Evolutionary conservation across 92 coral and sea anemone genomes (phyloP), one percentile per base, ranked within the genome.

Genomic region (Desmophyllum pertusum): DNA sequence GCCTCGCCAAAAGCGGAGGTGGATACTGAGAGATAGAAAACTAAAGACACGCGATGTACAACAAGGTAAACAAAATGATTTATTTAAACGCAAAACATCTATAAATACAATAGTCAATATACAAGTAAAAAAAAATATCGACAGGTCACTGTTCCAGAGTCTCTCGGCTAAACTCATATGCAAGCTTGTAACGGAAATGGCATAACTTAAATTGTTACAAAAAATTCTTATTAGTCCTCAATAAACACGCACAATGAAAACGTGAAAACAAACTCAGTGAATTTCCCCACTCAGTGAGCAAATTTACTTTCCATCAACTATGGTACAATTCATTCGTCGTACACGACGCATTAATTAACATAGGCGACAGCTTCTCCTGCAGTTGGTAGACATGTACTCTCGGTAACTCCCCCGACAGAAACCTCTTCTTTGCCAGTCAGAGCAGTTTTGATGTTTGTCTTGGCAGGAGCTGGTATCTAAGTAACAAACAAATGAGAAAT

Each of bases 311-410:
- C 18, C 21, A 38, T 41, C 11, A n/a, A 41, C 61, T 27, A 45
- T 35, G 39, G 63, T 65, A 42, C 45, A 64, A 27, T 29, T 63
- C 42, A 5, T 40, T 37, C 35, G 41, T 19, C 38, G 51, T 5
- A 59, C 48, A 78, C 15, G 59, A 41, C 7, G 15, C 35, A 0
- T 66, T 45, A 64, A 0, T 66, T 45, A 64, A 50, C 84, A 79
- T 10, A 21, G 30, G 11, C 52, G 10, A 50, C 95, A 93, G 82
- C 91, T 89, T 76, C 85, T 89, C 55, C 85, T 75, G 83, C 95
- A 93, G 78, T 84, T 67, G 7, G 25, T 46, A 76, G 75, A 76
- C 93, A 93, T 93, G 78, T 76, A 90, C 13, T 42, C n/a, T 21
- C 29, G 25, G 71, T 85, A 37, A 3, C 39, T 53, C 57, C 84